Percentiles rank a stretch among this genome's conserved stretches.
Conservation (phyloP, 2,888 invertebrate genomes). For the Embidobia sp. region DNA sequence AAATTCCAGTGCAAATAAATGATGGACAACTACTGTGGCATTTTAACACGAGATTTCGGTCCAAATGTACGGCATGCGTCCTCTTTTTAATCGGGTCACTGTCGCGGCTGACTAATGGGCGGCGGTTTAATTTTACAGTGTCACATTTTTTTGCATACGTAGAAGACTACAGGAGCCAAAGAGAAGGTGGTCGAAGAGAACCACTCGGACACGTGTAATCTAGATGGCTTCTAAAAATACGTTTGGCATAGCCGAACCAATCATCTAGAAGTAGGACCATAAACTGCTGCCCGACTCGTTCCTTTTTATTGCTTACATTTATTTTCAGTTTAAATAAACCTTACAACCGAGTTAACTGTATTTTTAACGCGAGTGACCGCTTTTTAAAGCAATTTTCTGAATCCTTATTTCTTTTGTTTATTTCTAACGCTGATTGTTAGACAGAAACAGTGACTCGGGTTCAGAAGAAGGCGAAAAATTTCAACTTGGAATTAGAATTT, state of each 20-base stretch:
- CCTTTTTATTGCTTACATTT: conserved; percentile 56
- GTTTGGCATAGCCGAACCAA: conserved; percentile 75
- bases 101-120: conserved; percentile 63
- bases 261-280: conserved; percentile 71
- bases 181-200: conserved; percentile 58
- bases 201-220: conserved; percentile 69
- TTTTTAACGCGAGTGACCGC: conserved; percentile 32
- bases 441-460: too few relatives aligned
- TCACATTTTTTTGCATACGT: conserved; percentile 61
- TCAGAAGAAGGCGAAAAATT: too few relatives aligned
- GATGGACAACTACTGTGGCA: background rate
- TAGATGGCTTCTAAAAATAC: conserved; percentile 79
- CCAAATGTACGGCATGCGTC: conserved; percentile 49
- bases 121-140: conserved; percentile 59
- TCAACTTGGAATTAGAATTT: conserved; percentile 14
- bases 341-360: conserved; percentile 11
- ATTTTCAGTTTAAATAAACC: conserved; percentile 55
- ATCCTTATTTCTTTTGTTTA: background rate
- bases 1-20: conserved; percentile 1
- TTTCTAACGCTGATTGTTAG: too few relatives aligned
- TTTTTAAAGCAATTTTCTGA: background rate
- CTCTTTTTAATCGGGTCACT: conserved; percentile 69
- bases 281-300: conserved; percentile 52
- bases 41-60: conserved; percentile 24
- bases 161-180: conserved; percentile 55